A percentile compares a stretch with the other conserved stretches of the same genome.
Conservation (phyloP, 2,888 invertebrate genomes). For the Baronia brevicornis region DNA sequence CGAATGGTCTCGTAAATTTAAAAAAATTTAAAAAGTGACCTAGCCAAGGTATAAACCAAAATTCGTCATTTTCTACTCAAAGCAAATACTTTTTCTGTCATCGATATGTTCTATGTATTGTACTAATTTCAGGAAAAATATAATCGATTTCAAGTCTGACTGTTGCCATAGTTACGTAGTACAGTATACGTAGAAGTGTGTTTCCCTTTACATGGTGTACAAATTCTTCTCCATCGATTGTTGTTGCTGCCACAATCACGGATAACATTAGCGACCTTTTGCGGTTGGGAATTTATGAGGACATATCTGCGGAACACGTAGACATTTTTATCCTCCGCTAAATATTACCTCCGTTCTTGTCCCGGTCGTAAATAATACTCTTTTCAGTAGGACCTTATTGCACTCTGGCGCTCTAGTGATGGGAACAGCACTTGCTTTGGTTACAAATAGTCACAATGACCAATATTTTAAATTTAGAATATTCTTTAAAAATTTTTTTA, state of each 20-base stretch:
- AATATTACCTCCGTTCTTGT: constrained; percentile 56
- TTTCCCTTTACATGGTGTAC: constrained; percentile 21
- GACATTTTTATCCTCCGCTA: constrained; percentile 60
- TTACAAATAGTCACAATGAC: constrained; percentile 39
- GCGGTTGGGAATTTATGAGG: constrained; percentile 60
- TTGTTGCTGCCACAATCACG: constrained; percentile 34
- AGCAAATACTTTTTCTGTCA: too few species aligned
- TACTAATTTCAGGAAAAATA: too few species aligned
- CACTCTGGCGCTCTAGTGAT: constrained; percentile 28
- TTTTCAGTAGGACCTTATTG: constrained; percentile 62
- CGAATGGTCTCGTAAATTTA: too few species aligned
- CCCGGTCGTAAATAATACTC: constrained; percentile 68
- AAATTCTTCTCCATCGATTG: constrained; percentile 40
- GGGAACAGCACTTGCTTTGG: constrained; percentile 29
- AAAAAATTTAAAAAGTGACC: too few species aligned
- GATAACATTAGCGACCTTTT: constrained; percentile 64
- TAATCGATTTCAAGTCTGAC: too few species aligned
- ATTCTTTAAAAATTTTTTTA: constrained; percentile 2
- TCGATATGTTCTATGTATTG: too few species aligned
- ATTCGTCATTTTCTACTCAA: too few species aligned
- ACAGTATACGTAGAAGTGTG: too few species aligned
- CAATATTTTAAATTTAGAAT: too few species aligned
- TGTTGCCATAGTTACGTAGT: too few species aligned
- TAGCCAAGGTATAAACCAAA: too few species aligned
- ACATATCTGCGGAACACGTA: constrained; percentile 47